Evolutionary conservation across 1,140 invertebrate genomes (phyloP).

Genomic region (Leguminivora glycinivorella): DNA sequence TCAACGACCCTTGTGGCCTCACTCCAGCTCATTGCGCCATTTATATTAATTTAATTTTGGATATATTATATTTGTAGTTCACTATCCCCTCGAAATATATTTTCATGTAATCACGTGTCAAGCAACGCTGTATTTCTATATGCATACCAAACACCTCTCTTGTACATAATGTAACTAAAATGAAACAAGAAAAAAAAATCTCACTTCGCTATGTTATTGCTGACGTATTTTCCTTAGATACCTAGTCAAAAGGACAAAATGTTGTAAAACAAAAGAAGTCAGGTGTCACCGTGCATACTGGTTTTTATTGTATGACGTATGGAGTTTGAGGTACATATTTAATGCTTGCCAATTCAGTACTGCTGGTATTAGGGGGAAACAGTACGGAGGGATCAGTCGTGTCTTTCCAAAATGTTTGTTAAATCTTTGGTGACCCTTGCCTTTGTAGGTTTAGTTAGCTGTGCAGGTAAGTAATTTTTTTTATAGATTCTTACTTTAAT

Average conservation of each 20-base stretch:
- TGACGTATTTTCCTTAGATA: constrained; percentile 1
- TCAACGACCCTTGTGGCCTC: too few relatives aligned
- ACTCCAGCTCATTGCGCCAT: too few relatives aligned
- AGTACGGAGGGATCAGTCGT: constrained; percentile 3
- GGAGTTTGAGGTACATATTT: not conserved
- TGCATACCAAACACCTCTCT: not conserved
- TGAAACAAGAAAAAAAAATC: not conserved
- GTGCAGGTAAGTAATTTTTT: constrained; percentile 5
- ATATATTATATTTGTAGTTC: too few relatives aligned
- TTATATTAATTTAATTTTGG: too few relatives aligned
- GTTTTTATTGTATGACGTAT: constrained; percentile 6
- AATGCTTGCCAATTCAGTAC: constrained; percentile 12
- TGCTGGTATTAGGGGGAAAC: not conserved
- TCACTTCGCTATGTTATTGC: not conserved
- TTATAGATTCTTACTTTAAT: not conserved
- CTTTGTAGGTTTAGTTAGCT: constrained; percentile 8
- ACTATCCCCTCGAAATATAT: too few relatives aligned
- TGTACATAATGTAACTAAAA: not conserved
- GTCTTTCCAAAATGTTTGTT: constrained; percentile 21
- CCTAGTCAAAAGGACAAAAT: not conserved
- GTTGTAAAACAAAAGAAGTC: not conserved
- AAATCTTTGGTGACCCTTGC: constrained; percentile 1
- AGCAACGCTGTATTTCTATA: not conserved
- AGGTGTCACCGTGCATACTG: not conserved
- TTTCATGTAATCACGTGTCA: not conserved